Percentiles rank a stretch among this genome's conserved stretches.
Conservation (phyloP, 2,797 vertebrate genomes). For the Ceyx erithaca region DNA sequence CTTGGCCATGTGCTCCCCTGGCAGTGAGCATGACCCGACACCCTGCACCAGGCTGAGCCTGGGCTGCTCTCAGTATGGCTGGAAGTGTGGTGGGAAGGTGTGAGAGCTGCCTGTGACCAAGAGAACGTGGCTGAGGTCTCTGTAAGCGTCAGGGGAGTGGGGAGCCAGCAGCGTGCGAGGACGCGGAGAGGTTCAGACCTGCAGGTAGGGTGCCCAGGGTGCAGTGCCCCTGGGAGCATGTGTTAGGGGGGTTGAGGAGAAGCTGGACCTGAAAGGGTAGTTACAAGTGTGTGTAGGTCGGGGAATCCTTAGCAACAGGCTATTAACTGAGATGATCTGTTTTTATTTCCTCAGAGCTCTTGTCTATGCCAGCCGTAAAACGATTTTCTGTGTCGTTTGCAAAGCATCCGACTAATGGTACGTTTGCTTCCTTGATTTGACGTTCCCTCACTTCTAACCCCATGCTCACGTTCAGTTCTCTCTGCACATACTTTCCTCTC, state of each 20-base stretch:
- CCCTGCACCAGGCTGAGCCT: not conserved
- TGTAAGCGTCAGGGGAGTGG: not conserved
- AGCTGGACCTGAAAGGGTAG: not conserved
- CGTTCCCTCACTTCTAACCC: slow-evolving; percentile 83
- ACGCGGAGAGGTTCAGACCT: not conserved
- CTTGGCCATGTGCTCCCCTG: not conserved
- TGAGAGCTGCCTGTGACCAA: not conserved
- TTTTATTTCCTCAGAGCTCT: slow-evolving; percentile 99
- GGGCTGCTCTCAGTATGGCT: not conserved
- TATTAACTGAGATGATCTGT: slow-evolving; percentile 88
- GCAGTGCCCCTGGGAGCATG: not conserved
- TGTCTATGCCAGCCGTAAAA: slow-evolving; percentile 99
- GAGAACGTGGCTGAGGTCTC: not conserved
- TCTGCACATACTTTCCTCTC: slow-evolving; percentile 65
- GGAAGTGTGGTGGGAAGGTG: not conserved
- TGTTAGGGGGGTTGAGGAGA: not conserved
- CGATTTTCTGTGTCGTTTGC: slow-evolving; percentile 99
- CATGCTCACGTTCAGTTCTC: slow-evolving; percentile 78
- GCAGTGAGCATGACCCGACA: not conserved
- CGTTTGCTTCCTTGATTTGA: slow-evolving; percentile 96
- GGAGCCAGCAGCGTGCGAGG: not conserved
- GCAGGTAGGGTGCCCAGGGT: rapidly evolving
- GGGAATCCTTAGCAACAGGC: slow-evolving; percentile 34
- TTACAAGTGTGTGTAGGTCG: not conserved
- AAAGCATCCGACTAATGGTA: slow-evolving; percentile 99